Conservation (phyloP, 2,113 vertebrate species). For the Abramis brama region DNA sequence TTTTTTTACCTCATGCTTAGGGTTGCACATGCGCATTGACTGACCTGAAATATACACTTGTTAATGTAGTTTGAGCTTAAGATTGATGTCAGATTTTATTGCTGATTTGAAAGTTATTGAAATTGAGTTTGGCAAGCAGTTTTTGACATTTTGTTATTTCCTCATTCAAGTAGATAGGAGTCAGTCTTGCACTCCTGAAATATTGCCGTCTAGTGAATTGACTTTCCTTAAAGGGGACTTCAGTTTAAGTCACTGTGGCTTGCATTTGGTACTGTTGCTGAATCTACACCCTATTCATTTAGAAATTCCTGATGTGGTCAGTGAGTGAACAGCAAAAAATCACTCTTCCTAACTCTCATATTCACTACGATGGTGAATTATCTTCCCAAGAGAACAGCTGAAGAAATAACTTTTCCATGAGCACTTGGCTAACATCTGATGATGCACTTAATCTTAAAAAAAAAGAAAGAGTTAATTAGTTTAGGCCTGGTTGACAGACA, state of each 20-base stretch:
- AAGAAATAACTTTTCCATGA: neutral
- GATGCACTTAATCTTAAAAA: neutral
- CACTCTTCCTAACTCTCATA: too few species aligned
- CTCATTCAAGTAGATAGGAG: neutral
- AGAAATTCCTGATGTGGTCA: neutral
- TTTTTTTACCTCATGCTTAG: too few species aligned
- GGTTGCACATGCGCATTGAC: too few species aligned
- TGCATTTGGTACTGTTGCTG: neutral
- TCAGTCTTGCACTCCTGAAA: too few species aligned
- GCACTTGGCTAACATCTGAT: neutral
- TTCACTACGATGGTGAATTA: neutral
- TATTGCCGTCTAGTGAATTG: too few species aligned
- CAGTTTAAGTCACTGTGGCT: neutral
- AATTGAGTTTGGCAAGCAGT: neutral
- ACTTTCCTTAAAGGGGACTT: neutral
- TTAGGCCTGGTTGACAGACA: too few species aligned
- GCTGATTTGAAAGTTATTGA: neutral
- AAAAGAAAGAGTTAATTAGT: too few species aligned
- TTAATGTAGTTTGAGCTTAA: neutral
- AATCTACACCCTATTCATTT: neutral
- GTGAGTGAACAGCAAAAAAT: neutral
- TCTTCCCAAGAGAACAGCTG: neutral
- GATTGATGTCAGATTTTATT: too few species aligned
- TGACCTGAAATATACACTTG: neutral
- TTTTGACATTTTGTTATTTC: too few species aligned